Evolutionary conservation across 2,888 invertebrate genomes (phyloP).

Genomic region (Anagyrus pseudococci): DNA sequence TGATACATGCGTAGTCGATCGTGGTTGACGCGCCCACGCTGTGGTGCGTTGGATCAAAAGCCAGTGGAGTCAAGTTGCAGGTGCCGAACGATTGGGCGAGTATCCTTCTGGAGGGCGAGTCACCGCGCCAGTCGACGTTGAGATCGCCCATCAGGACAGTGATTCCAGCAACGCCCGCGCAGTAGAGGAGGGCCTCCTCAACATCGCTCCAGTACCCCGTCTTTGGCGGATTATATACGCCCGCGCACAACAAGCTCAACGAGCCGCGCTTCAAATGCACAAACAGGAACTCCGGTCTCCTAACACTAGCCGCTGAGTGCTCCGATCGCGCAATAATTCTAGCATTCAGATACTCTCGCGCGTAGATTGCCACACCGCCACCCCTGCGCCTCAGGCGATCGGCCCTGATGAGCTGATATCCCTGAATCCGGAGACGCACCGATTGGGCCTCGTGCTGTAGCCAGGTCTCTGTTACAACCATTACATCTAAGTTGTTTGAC

Average conservation of each 20-base stretch:
- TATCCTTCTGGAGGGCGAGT: not conserved
- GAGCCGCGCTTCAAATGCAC: not conserved
- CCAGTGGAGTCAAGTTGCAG: not conserved
- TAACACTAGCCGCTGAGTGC: not conserved
- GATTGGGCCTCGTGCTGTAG: not conserved
- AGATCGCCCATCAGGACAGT: not conserved
- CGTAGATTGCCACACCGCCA: not conserved
- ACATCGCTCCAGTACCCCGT: not conserved
- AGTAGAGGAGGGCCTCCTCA: not conserved
- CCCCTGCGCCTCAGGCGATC: not conserved
- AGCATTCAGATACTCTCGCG: not conserved
- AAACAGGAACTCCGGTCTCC: not conserved
- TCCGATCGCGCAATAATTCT: not conserved
- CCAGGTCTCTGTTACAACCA: not conserved
- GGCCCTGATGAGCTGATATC: not conserved
- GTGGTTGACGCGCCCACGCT: not conserved
- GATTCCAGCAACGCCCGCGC: not conserved
- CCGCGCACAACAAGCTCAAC: not conserved
- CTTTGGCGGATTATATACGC: not conserved
- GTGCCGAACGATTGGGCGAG: not conserved
- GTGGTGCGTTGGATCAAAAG: not conserved
- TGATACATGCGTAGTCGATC: not conserved
- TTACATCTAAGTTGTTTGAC: not conserved
- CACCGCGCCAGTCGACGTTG: not conserved
- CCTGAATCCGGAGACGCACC: not conserved